Evolutionary conservation across 2,113 vertebrate genomes (phyloP).

Genomic region (Calidris pugnax): DNA sequence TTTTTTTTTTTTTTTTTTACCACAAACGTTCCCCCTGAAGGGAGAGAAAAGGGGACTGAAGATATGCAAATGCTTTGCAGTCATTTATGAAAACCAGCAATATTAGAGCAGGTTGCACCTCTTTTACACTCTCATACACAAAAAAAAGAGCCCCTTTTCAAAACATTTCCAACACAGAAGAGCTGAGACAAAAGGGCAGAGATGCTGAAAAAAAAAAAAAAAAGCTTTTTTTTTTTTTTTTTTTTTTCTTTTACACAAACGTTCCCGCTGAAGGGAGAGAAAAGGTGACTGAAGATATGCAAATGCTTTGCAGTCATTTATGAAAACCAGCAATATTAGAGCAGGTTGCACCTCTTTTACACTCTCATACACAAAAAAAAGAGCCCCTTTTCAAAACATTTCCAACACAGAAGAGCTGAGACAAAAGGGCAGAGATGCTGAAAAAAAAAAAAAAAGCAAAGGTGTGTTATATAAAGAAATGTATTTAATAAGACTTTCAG

Average conservation of each 20-base stretch:
- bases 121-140: neutral
- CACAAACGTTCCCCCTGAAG: neutral
- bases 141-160: neutral
- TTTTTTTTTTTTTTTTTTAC: neutral
- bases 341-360: neutral
- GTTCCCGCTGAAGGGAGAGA: neutral
- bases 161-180: neutral
- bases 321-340: neutral
- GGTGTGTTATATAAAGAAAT: constrained; percentile 8
- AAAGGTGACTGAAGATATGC: neutral
- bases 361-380: neutral
- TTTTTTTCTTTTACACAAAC: neutral
- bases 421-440: constrained; percentile 16
- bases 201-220: neutral
- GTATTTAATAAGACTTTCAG: neutral
- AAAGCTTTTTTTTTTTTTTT: neutral
- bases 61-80: constrained; percentile 11
- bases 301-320: constrained; percentile 13
- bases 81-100: neutral
- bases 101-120: neutral
- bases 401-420: neutral
- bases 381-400: constrained; percentile 11
- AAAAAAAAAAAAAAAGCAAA: neutral
- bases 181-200: constrained; percentile 36
- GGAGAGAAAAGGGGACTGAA: neutral